Percentiles rank a stretch among this genome's conserved stretches.
These are phyloP conservation scores for Harlomillsia oculata DNA, from an alignment of 1,140 invertebrate genomes.

Conservation along the genomic window DNA sequence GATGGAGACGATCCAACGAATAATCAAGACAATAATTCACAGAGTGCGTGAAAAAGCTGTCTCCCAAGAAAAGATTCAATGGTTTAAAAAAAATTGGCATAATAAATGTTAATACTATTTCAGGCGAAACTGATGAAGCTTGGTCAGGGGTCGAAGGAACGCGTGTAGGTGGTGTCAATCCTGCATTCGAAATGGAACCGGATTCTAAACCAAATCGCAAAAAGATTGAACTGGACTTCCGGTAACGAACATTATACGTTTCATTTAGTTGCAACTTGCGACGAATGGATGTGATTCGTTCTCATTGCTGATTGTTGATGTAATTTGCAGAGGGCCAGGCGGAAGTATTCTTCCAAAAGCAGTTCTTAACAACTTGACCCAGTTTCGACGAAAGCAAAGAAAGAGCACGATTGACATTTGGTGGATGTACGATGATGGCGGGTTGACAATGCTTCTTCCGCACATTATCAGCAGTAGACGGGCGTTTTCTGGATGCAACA, in stretches of 20 bases:
- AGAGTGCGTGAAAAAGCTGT: not conserved
- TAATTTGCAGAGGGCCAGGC: constrained; percentile 41
- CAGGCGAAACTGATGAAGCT: no score
- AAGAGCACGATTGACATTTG: constrained; percentile 51
- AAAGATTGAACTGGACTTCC: no score
- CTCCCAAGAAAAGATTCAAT: no score
- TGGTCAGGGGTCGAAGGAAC: no score
- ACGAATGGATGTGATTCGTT: no score
- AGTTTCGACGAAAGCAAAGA: constrained; percentile 37
- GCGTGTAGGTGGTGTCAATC: no score
- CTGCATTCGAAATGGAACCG: no score
- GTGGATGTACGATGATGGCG: constrained; percentile 59
- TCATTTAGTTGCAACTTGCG: no score
- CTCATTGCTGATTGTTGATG: constrained; percentile 6
- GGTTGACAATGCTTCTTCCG: constrained; percentile 48
- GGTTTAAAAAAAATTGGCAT: not conserved
- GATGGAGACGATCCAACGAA: constrained; percentile 35
- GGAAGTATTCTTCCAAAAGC: constrained; percentile 36
- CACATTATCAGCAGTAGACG: constrained; percentile 45
- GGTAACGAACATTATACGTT: no score
- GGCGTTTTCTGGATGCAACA: constrained; percentile 44
- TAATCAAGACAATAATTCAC: constrained; percentile 17
- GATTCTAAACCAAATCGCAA: no score
- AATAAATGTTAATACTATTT: no score
- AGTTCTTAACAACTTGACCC: constrained; percentile 37